Base-by-base conservation (phyloP, 2,113 vertebrate species). In the Tachycineta bicolor region DNA sequence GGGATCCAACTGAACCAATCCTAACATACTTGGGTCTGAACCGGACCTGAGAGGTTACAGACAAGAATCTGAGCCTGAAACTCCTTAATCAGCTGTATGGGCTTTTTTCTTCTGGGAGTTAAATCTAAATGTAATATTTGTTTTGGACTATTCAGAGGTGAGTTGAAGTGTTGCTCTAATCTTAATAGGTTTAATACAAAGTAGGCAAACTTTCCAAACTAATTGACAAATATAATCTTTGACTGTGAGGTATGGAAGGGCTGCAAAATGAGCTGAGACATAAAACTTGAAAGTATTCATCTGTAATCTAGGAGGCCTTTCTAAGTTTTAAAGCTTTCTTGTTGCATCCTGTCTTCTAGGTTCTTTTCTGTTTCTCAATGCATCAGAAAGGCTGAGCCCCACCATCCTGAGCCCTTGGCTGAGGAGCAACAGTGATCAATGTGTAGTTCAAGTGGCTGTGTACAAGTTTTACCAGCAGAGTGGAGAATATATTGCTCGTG, bases 371-470 rank as follows among this genome's bases (percentile, higher is more conserved):
- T 98, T 98, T 91, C 98, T 99, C 92, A 99, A 99, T 67, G 87
- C 97, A 16, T 99, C 99, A 1, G 97, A 97, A 13, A 97, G 97
- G 68, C 98, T 82, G 8, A 99, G 98, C 20, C 99, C 99, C 14
- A 97, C 98, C 97, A 98, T 99, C 87, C 95, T 99, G 96, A 99
- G 99, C 78, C 99, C 99, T 0, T 99, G 99, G 99, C 97, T 99
- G 96, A 98, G 98, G 85, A 99, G 98, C 69, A 97, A 87, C 24
- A 98, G 97, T 10, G 98, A 98, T 39, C 97, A 97, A 29, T 99
- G 99, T 39, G 93, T 97, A 8, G 97, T 99, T 94, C 99, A 99
- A 73, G 97, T 99, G 97, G 98, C 99, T 0, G 98, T 99, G 67
- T 99, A 98, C 96, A 98, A 98, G 47, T 98, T 99, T 86, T 97